Base-by-base conservation (phyloP, 1,140 invertebrate genomes). In the Drosophila eugracilis region DNA sequence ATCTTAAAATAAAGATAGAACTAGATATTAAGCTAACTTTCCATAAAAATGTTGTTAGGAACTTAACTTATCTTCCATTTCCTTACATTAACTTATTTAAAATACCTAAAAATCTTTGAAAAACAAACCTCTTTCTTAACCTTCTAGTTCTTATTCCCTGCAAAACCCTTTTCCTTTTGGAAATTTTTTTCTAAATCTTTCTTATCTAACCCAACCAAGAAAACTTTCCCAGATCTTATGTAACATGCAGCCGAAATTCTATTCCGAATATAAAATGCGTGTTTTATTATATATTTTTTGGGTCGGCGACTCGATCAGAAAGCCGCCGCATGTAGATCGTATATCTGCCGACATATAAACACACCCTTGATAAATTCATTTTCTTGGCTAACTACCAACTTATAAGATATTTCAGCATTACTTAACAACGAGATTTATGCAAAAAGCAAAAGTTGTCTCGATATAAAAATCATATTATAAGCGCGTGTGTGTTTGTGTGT, bases 351-450 rank as follows among this genome's bases (percentile, higher is more conserved):
- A 39, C 60, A 42, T 60, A 72, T 45, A 32, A 37, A 62, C 36
- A 60, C 72, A 74, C 63, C 76, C 70, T 78, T 55, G 63, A 67
- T 67, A 67, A 36, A 67, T 49, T 71, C 49, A 58, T 41, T 60
- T 66, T 80, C 78, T 84, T 84, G 80, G 80, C 80, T 53, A 80
- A 80, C 81, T 73, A 86, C 80, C 81, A 84, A 67, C 74, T 62
- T 75, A 75, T 74, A 71, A 54, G 62, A 52, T 42, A 49, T 73
- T 84, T 79, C 59, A 26, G 53, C 81, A 86, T 84, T 84, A 84
- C 80, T 84, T 73, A 80, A 84, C 81, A 76, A 80, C 30, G 74
- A 66, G 69, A 78, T 84, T 83, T 83, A 84, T 83, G 75, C 79
- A 71, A 71, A 71, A 83, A 83, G 55, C 42, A 45, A 21, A 10